Evolutionary conservation across 2,797 vertebrate species (phyloP).

Genomic region (Pipistrellus nathusii): DNA sequence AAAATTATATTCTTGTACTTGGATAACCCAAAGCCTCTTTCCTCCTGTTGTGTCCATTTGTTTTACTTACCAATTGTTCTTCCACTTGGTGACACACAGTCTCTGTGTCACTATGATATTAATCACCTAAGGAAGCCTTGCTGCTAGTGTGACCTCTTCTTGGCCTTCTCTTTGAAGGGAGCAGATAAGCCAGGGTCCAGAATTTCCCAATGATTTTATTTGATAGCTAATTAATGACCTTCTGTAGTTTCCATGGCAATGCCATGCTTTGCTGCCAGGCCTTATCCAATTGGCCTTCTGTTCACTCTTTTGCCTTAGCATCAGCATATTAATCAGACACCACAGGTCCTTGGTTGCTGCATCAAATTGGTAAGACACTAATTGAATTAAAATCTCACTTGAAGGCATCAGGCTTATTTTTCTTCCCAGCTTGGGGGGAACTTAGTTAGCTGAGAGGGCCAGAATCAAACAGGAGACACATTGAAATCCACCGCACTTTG

Average conservation of each 20-base stretch:
- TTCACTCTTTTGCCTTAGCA: conserved; percentile 80
- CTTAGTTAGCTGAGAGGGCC: conserved; percentile 44
- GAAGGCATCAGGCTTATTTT: conserved; percentile 57
- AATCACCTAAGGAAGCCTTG: conserved; percentile 39
- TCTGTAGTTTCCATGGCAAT: conserved; percentile 85
- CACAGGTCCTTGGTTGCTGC: conserved; percentile 81
- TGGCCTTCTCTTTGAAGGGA: conserved; percentile 74
- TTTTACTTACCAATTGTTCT: not conserved
- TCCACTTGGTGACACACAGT: not conserved
- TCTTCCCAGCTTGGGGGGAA: not conserved
- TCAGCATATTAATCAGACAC: conserved; percentile 87
- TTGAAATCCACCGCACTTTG: conserved; percentile 27
- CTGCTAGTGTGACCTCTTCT: conserved; percentile 8
- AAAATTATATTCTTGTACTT: conserved; percentile 21
- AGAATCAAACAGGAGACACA: conserved; percentile 15
- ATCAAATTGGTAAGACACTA: conserved; percentile 75
- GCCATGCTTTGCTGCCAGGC: conserved; percentile 82
- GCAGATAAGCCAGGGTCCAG: conserved; percentile 78
- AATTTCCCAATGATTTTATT: conserved; percentile 82
- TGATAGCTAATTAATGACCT: conserved; percentile 87
- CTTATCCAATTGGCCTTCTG: conserved; percentile 86
- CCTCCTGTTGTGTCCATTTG: not conserved
- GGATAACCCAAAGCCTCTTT: not conserved
- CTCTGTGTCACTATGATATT: not conserved
- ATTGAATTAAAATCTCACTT: conserved; percentile 83